Conservation (phyloP, 2,888 invertebrate species). For the Graphium colonna region DNA sequence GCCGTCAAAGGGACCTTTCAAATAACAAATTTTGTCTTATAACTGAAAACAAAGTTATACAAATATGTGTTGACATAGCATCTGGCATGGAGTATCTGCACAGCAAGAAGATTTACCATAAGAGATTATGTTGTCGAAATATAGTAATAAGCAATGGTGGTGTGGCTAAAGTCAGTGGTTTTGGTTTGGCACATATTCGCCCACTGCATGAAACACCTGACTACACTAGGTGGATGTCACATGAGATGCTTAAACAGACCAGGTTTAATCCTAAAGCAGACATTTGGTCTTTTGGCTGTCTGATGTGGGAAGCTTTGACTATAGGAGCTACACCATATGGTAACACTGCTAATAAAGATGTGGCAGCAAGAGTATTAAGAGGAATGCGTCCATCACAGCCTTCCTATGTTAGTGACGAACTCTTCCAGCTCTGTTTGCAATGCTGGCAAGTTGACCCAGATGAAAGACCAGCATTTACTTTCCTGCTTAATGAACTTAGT, state of each 20-base stretch:
- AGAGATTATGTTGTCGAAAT: constrained; percentile 86
- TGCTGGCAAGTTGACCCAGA: constrained; percentile 92
- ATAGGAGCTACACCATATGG: constrained; percentile 90
- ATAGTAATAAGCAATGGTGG: constrained; percentile 83
- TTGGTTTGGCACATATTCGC: constrained; percentile 85
- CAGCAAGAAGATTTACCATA: constrained; percentile 85
- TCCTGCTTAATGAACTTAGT: constrained; percentile 74
- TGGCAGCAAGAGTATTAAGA: constrained; percentile 83
- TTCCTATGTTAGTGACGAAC: constrained; percentile 86
- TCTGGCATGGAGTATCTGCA: constrained; percentile 86
- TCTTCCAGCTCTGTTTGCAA: constrained; percentile 90
- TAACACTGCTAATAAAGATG: constrained; percentile 83
- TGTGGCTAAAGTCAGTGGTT: constrained; percentile 86
- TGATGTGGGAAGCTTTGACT: constrained; percentile 90
- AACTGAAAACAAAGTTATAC: constrained; percentile 82
- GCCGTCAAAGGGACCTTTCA: constrained; percentile 74
- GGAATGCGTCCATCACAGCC: constrained; percentile 88
- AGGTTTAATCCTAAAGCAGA: constrained; percentile 86
- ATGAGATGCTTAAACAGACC: constrained; percentile 86
- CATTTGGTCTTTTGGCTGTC: constrained; percentile 90
- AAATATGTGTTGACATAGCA: constrained; percentile 84
- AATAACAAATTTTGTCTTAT: constrained; percentile 80
- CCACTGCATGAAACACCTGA: constrained; percentile 83
- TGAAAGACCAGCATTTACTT: constrained; percentile 86
- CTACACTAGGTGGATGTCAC: constrained; percentile 88